phyloP scores from a whole-genome alignment of 2,113 vertebrate species.

The human region GRCh38 chr13:52765501-52766000 shows the following conservation, averaged over 20 bases:
- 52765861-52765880: constrained; percentile 48
- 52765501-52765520: no score
- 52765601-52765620: neutral
- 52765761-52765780: neutral
- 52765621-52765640: neutral
- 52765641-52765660: neutral
- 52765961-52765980: neutral
- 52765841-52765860: constrained; percentile 50
- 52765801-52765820: constrained; percentile 50
- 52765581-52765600: neutral
- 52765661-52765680: neutral
- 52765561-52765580: neutral
- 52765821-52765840: constrained; percentile 39
- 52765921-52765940: neutral
- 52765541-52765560: neutral
- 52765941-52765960: neutral
- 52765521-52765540: neutral
- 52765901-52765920: constrained; percentile 21
- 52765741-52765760: neutral
- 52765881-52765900: constrained; percentile 54
- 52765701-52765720: neutral
- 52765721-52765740: neutral
- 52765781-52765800: constrained; percentile 33
- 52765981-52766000: constrained; percentile 48
- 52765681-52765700: neutral